Conservation (phyloP, 1,140 invertebrate species). For the Meloidogyne chitwoodi region DNA sequence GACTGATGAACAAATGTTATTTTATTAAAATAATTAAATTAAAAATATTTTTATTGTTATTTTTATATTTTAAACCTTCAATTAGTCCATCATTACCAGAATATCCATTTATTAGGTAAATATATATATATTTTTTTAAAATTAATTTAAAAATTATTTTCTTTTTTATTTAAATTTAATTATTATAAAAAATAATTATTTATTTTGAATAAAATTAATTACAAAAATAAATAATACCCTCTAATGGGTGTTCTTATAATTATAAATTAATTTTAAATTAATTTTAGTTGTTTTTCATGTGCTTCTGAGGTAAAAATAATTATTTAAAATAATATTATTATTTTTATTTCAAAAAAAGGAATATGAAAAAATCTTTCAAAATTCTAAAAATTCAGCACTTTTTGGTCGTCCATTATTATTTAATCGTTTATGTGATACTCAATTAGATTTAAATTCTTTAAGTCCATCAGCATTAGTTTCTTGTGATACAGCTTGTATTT, state of each 20-base stretch:
- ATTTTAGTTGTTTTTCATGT: conserved; percentile 39
- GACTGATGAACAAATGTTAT: not conserved
- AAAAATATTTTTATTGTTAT: not conserved
- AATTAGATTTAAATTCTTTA: conserved; percentile 32
- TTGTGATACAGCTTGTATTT: conserved; percentile 39
- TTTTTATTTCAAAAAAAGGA: not conserved
- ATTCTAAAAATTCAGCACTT: conserved; percentile 28
- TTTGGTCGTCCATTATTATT: conserved; percentile 43
- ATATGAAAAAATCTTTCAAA: conserved; percentile 36
- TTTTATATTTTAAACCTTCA: not conserved
- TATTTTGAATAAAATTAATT: too few species aligned
- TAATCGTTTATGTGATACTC: conserved; percentile 35
- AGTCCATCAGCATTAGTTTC: conserved; percentile 26
- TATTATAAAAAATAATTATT: too few species aligned
- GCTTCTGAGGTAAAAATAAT: conserved; percentile 29
- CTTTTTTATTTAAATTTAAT: too few species aligned
- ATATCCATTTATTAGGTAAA: conserved; percentile 12
- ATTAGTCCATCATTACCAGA: conserved; percentile 2
- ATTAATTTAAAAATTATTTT: too few species aligned
- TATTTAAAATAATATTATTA: not conserved
- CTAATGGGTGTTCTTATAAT: too few species aligned
- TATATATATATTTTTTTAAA: too few species aligned
- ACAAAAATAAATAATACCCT: too few species aligned
- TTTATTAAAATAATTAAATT: not conserved
- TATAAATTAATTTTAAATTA: not conserved